Percentiles rank a stretch among this genome's conserved stretches.
Conservation (phyloP, 2,113 vertebrate genomes). For the Datnioides undecimradiatus region DNA sequence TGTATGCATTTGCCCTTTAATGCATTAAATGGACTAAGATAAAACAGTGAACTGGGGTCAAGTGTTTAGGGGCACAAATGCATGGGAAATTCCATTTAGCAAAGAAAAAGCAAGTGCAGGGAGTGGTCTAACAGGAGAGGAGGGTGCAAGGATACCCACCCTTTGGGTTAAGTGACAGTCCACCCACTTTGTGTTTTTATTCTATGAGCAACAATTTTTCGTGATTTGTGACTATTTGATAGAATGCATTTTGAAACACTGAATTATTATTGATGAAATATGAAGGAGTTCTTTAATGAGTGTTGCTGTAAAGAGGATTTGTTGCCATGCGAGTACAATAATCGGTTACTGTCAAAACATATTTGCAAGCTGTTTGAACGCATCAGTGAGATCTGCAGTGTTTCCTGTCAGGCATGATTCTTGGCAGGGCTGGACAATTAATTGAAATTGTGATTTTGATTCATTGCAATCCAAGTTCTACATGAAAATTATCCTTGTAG, state of each 20-base stretch:
- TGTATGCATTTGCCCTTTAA: slow-evolving; percentile 66
- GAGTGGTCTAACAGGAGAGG: slow-evolving; percentile 12
- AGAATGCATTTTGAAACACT: slow-evolving; percentile 33
- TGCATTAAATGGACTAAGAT: slow-evolving; percentile 68
- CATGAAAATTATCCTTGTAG: slow-evolving; percentile 11
- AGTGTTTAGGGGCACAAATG: slow-evolving; percentile 63
- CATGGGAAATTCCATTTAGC: slow-evolving; percentile 61
- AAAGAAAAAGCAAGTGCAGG: slow-evolving; percentile 24
- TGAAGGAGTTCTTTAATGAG: slow-evolving; percentile 9
- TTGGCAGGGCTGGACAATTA: neutral
- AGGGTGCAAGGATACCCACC: slow-evolving; percentile 20
- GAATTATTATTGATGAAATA: neutral
- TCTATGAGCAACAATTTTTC: slow-evolving; percentile 42
- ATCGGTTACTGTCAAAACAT: neutral
- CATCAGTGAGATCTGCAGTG: slow-evolving; percentile 13
- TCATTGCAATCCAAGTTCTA: slow-evolving; percentile 13
- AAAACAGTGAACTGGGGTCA: slow-evolving; percentile 59
- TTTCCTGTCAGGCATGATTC: neutral
- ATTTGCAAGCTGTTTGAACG: slow-evolving; percentile 9
- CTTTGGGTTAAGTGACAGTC: slow-evolving; percentile 51
- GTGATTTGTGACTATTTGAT: slow-evolving; percentile 38
- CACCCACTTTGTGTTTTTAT: slow-evolving; percentile 62
- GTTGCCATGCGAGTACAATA: neutral
- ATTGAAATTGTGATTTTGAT: slow-evolving; percentile 4
- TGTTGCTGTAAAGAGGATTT: slow-evolving; percentile 11